Evolutionary conservation across 1,140 invertebrate genomes (phyloP), one percentile per base, ranked within the genome.

Genomic region (Palaemon carinicauda): DNA sequence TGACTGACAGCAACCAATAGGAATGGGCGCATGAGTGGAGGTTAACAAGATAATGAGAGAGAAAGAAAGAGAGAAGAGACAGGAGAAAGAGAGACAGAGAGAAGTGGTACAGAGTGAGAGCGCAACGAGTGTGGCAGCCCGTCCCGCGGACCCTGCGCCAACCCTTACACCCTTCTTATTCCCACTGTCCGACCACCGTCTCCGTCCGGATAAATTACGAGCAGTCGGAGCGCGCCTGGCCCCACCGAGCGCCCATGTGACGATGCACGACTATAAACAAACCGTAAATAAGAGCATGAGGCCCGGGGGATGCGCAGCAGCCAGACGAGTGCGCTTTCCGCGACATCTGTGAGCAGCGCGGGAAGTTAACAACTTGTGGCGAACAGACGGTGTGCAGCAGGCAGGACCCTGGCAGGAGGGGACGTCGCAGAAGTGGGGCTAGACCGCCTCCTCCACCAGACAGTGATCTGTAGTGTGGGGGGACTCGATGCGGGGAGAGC

Each of bases 281-380:
- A 87, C 88, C 88, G 88, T 89, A 89, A 89, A 89, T 89, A 89
- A 89, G 88, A 89, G 82, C 85, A 87, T 87, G 85, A 87, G 81
- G 87, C 80, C 87, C 77, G 75, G 87, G 41, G 87, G 87, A 88
- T 80, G 87, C 87, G 87, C 87, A 88, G 87, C 87, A 88, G 87
- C 80, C 75, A 88, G 80, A 74, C 87, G 52, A 78, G 77, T 69
- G 81, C 80, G 80, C 80, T 81, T 74, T 51, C 87, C 87, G 87
- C 87, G 87, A 88, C 87, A 82, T 88, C 87, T 88, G 81, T 82
- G 80, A 88, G 80, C 87, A 82, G 87, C 81, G 87, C 87, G 87
- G 80, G 54, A 51, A 88, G 87, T 88, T 88, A 88, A 75, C 75
- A 80, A 75, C 87, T 74, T 82, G 87, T 88, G 80, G 69, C 56